Conservation (phyloP, 2,888 invertebrate genomes). For the Uloborus plumipes region DNA sequence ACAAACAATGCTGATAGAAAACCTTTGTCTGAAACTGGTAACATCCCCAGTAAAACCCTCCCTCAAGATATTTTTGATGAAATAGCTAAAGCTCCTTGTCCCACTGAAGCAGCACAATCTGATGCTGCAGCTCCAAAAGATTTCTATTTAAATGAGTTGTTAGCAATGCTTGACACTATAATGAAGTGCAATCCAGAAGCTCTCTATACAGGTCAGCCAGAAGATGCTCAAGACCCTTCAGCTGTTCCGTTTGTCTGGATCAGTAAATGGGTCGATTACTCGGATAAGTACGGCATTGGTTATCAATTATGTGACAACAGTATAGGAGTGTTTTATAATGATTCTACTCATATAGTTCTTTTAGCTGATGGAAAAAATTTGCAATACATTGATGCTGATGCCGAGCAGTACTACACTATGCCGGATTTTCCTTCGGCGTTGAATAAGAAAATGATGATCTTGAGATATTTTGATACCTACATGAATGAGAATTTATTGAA, state of each 20-base stretch:
- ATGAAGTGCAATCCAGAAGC: not conserved
- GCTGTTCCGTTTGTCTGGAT: slow-evolving; percentile 97
- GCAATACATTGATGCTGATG: slow-evolving; percentile 93
- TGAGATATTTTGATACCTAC: slow-evolving; percentile 96
- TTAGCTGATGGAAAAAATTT: slow-evolving; percentile 92
- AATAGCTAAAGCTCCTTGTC: slow-evolving; percentile 41
- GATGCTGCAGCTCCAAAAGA: not conserved
- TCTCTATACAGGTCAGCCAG: slow-evolving; percentile 72
- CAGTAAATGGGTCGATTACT: slow-evolving; percentile 99
- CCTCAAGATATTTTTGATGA: not conserved
- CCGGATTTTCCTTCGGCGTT: slow-evolving; percentile 83
- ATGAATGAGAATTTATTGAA: slow-evolving; percentile 76
- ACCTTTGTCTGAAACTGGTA: slow-evolving; percentile 27
- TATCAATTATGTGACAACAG: slow-evolving; percentile 98
- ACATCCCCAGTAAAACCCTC: slow-evolving; percentile 10
- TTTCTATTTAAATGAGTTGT: slow-evolving; percentile 1
- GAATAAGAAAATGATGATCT: slow-evolving; percentile 94
- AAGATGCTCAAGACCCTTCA: slow-evolving; percentile 94
- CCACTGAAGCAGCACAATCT: not conserved
- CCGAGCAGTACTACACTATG: slow-evolving; percentile 90
- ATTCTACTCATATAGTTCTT: slow-evolving; percentile 95
- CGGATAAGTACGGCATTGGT: slow-evolving; percentile 99
- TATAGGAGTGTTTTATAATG: slow-evolving; percentile 98
- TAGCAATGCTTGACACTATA: not conserved
- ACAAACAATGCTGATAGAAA: slow-evolving; percentile 5